Evolutionary conservation across 2,113 vertebrate genomes (phyloP), one percentile per base, ranked within the genome.

Genomic region (Bambusicola thoracicus): DNA sequence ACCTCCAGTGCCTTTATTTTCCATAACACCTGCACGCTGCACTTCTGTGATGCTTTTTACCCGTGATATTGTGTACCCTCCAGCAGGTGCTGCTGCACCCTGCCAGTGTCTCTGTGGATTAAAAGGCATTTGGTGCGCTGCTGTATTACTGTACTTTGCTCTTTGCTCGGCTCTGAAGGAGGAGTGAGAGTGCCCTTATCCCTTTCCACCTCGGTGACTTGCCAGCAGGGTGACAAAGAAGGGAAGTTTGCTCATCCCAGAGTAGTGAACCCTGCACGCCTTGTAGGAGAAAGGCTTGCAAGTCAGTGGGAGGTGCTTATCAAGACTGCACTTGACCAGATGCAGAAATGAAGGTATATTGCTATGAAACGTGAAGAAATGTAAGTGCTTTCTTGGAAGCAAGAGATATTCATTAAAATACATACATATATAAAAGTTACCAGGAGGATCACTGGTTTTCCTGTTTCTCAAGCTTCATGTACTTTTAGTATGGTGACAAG

Each of bases 21-120:
- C 59, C 89, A 74, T 43, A 72, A 43, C 40, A 58, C 30, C 75
- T 9, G 7, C 19, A 44, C 0, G 0, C 83, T 51, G 10, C 2
- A 0, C 22, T 89, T 25, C 25, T 38, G 36, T 24, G 91, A 27
- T 11, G 49, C 82, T 10, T 69, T 76, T 78, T 41, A 55, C 61
- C 80, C 88, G 83, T 94, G 83, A 27, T 96, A 51, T 65, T 93
- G 88, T 86, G 66, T 85, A 81, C 29, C 51, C 38, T 94, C 94
- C 95, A 95, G 95, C 88, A 97, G 93, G 93, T 96, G 96, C 85
- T 95, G 96, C 96, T 97, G 77, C 41, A 41, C 83, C 82, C 85
- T 91, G 63, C 68, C 87, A 40, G 78, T 61, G 48, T 65, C 2
- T 0, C 72, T 0, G 0, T n/a, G 19, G 17, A 81, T 16, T 29